Base-by-base conservation (phyloP, 2,888 invertebrate genomes). In the Rutpela maculata region DNA sequence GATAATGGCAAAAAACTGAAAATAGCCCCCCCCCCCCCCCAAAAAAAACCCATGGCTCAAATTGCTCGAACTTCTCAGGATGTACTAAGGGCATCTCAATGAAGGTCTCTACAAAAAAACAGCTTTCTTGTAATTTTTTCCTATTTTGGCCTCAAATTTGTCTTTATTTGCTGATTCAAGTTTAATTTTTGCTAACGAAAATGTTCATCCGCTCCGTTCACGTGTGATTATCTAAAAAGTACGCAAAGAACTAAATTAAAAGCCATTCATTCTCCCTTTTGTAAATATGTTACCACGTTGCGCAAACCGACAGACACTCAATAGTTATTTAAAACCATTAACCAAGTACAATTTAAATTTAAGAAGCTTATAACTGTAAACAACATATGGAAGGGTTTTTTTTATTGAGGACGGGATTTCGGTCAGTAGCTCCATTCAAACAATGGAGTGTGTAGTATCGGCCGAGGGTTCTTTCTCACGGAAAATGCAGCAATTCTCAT, bases 401-500 rank as follows among this genome's bases (percentile, higher is more conserved):
- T 50, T 50, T 65, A 31, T 65, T 43, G 19, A 18, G 38, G 59
- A 15, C 69, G 31, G 10, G 12, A 57, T 59, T 35, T 70, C 69
- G 69, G 69, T 38, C 59, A 70, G 69, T 56, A 22, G 35, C 55
- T 67, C 67, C 22, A n/a, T 35, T 35, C 69, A 59, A 56, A 59
- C 57, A 59, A 70, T 70, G 15, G 17, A 60, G 57, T 70, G 59
- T 70, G 69, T 70, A 70, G 60, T 35, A 70, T n/a, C 38, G 69
- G 59, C 69, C 57, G 17, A 59, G 69, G 69, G 69, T 59, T 35
- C 57, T 57, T 70, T 70, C 69, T 57, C 69, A 70, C 69, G 69
- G 38, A 38, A 18, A 59, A 57, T 35, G n/a, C 50, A 50, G n/a
- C 50, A 50, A 43, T 68, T 55, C 57, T 11, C 35, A 70, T 57